phyloP scores from a whole-genome alignment of 1,140 invertebrate species.

The Diachasmimorpha longicaudata region DNA sequence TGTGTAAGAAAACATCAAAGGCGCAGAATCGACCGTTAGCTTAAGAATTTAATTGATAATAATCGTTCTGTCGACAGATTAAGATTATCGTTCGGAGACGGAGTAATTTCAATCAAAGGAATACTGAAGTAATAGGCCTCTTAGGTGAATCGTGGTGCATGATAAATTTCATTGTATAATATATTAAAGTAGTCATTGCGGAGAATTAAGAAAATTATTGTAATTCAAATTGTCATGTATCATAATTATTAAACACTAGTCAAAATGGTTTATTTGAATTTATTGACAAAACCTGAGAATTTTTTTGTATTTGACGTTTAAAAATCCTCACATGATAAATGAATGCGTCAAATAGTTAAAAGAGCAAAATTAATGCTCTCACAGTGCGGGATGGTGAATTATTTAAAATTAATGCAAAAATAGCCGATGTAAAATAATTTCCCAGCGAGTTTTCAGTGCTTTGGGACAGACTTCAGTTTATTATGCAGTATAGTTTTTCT shows the following conservation, averaged over 20 bases:
- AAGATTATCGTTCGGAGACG: background rate
- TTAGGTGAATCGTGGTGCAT: background rate
- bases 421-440: no score
- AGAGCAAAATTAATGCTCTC: no score
- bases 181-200: conserved; percentile 16
- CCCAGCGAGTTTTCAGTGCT: no score
- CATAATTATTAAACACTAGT: conserved; percentile 51
- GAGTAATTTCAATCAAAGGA: background rate
- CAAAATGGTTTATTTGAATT: conserved; percentile 35
- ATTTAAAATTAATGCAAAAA: background rate
- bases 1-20: conserved; percentile 5
- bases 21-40: background rate
- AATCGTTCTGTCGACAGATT: background rate
- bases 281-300: background rate
- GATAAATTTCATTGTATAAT: background rate
- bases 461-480: no score
- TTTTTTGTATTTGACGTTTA: no score
- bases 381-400: no score
- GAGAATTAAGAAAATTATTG: conserved; percentile 34
- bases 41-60: conserved; percentile 11
- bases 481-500: no score
- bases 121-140: background rate
- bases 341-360: no score
- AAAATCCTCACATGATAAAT: no score
- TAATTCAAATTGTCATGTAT: conserved; percentile 47